These are phyloP conservation scores for Umimayanthus chanpuru DNA, from an alignment of 92 coral and sea anemone genomes.

Conservation along the genomic window DNA sequence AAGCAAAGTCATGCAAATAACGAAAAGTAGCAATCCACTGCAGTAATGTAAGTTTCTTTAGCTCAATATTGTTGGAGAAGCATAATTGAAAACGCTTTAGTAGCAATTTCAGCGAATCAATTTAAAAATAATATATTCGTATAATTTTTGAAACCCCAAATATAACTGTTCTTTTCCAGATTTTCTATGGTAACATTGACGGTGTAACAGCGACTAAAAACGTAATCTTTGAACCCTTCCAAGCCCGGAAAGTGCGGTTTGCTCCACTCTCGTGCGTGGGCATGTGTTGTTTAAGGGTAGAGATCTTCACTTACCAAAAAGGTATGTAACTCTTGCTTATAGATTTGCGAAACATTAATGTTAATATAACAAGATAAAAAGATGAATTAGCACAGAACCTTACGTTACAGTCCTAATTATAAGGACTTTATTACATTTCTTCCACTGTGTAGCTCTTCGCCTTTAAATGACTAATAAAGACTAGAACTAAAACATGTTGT, in stretches of 20 bases:
- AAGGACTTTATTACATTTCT: too few relatives aligned
- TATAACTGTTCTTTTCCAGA: not conserved
- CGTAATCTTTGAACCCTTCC: constrained; percentile 18
- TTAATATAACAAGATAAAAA: not conserved
- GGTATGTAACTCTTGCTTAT: not conserved
- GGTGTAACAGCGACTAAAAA: constrained; percentile 18
- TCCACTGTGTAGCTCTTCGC: too few relatives aligned
- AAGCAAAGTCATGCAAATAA: too few relatives aligned
- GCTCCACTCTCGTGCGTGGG: constrained; percentile 19
- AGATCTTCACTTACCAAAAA: constrained; percentile 19
- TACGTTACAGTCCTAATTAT: too few relatives aligned
- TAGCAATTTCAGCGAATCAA: too few relatives aligned
- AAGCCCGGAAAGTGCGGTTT: constrained; percentile 37
- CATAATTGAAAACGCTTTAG: too few relatives aligned
- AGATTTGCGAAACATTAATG: too few relatives aligned
- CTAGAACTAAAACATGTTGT: too few relatives aligned
- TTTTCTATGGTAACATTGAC: constrained; percentile 40
- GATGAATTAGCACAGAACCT: not conserved
- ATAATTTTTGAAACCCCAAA: not conserved
- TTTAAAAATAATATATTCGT: not conserved
- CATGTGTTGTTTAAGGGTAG: constrained; percentile 31
- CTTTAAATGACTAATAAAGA: too few relatives aligned
- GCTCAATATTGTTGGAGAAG: too few relatives aligned
- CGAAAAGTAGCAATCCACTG: too few relatives aligned
- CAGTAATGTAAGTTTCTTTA: too few relatives aligned